phyloP scores from a whole-genome alignment of 2,888 invertebrate genomes.

The Calameuta pallipes region DNA sequence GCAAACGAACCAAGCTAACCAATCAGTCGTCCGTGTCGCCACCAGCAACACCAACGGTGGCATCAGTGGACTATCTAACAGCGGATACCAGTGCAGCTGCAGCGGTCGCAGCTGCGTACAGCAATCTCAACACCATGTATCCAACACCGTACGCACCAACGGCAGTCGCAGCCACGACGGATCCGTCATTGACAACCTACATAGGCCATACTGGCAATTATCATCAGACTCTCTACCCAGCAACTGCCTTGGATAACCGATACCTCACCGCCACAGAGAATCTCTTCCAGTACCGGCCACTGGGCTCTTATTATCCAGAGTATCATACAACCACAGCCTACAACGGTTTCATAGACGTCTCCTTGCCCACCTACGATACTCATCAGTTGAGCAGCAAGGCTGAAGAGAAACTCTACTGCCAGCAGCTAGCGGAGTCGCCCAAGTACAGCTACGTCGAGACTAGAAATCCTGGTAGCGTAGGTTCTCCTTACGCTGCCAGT shows the following conservation, averaged over 20 bases:
- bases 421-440: conserved; percentile 71
- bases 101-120: conserved; percentile 82
- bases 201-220: conserved; percentile 79
- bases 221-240: conserved; percentile 72
- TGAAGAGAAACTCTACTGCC: conserved; percentile 74
- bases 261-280: conserved; percentile 84
- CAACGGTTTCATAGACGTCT: conserved; percentile 86
- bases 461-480: conserved; percentile 56
- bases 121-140: conserved; percentile 83
- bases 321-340: conserved; percentile 79
- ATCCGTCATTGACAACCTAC: conserved; percentile 73
- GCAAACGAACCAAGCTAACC: conserved; percentile 73
- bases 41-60: conserved; percentile 69
- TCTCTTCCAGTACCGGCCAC: conserved; percentile 90
- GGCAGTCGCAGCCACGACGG: conserved; percentile 75
- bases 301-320: conserved; percentile 84
- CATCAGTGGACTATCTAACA: conserved; percentile 76
- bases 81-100: conserved; percentile 72
- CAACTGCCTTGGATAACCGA: conserved; percentile 69
- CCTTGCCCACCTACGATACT: conserved; percentile 74
- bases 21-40: conserved; percentile 70
- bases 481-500: conserved; percentile 56
- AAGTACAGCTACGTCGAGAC: conserved; percentile 63
- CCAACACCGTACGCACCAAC: conserved; percentile 82
- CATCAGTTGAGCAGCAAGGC: conserved; percentile 69